phyloP scores from a whole-genome alignment of 2,888 invertebrate species.

The Microctonus aethiopoides region DNA sequence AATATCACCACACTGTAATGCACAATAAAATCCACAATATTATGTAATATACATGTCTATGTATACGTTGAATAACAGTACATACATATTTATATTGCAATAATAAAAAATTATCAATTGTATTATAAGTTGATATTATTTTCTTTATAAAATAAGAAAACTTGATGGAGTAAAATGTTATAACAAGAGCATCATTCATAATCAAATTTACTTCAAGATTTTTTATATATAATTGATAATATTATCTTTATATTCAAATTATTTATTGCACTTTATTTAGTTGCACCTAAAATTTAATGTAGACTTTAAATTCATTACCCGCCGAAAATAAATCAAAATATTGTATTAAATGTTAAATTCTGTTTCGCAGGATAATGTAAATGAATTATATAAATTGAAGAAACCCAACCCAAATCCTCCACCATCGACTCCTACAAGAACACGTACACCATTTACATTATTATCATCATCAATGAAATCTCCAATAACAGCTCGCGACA shows the following conservation, averaged over 20 bases:
- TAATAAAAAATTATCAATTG: neutral
- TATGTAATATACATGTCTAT: neutral
- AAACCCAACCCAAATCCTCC: conserved; percentile 54
- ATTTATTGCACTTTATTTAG: conserved; percentile 48
- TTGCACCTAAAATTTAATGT: conserved; percentile 38
- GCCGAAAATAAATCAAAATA: neutral
- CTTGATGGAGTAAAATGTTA: neutral
- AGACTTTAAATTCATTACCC: neutral
- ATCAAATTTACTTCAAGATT: neutral
- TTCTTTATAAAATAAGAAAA: neutral
- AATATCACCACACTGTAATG: neutral
- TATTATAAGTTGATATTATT: no score
- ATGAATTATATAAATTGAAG: conserved; percentile 19
- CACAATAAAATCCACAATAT: neutral
- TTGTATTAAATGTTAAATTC: neutral
- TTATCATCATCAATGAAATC: conserved; percentile 46
- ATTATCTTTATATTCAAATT: conserved; percentile 61
- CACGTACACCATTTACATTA: conserved; percentile 32
- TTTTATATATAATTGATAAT: conserved; percentile 45
- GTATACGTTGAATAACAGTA: no score
- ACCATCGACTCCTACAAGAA: conserved; percentile 57
- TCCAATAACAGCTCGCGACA: conserved; percentile 54
- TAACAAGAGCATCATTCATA: neutral
- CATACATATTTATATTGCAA: neutral
- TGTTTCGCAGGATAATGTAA: conserved; percentile 7